Base-by-base conservation (phyloP, 1,140 invertebrate species). In the Stenopsyche tienmushanensis region DNA sequence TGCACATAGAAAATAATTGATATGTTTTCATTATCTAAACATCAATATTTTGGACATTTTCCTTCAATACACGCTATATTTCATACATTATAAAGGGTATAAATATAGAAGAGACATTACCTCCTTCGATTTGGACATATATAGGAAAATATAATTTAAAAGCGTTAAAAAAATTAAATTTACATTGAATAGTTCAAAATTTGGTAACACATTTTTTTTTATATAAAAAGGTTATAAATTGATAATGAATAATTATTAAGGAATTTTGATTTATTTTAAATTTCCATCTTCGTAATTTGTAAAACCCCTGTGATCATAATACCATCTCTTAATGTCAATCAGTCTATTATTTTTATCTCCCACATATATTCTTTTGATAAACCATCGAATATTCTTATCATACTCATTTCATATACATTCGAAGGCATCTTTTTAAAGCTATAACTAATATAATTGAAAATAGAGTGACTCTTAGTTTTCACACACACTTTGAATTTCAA, bases 401-500 rank as follows among this genome's bases (percentile, higher is more conserved):
- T 63, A 25, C 25, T 21, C 44, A 45, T 45, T 25, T 64, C 50
- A 3, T 55, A 55, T 41, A 54, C 64, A 60, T 64, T 66, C 60
- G 68, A 70, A 70, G 68, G 68, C 68, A 70, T 70, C 64, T 23
- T 70, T 63, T 70, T 70, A 70, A 70, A 70, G 68, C 68, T 70
- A 70, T 64, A 64, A 62, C 68, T 70, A 70, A 59, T 70, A 59
- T 62, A 64, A 55, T 63, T 53, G 54, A 57, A 70, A 64, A n/a
- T 42, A 64, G 57, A 47, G 57, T 47, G 42, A 29, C 21, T 59
- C 34, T 44, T 8, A 57, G 26, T 41, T 41, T 17, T 41, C 44
- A 20, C 7, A 15, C 17, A 20, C 44, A 20, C n/a, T n/a, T n/a
- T n/a, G n/a, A n/a, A n/a, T n/a, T n/a, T n/a, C n/a, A n/a, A n/a